Evolutionary conservation across 2,113 vertebrate genomes (phyloP).

Genomic region (Onychostruthus taczanowskii): DNA sequence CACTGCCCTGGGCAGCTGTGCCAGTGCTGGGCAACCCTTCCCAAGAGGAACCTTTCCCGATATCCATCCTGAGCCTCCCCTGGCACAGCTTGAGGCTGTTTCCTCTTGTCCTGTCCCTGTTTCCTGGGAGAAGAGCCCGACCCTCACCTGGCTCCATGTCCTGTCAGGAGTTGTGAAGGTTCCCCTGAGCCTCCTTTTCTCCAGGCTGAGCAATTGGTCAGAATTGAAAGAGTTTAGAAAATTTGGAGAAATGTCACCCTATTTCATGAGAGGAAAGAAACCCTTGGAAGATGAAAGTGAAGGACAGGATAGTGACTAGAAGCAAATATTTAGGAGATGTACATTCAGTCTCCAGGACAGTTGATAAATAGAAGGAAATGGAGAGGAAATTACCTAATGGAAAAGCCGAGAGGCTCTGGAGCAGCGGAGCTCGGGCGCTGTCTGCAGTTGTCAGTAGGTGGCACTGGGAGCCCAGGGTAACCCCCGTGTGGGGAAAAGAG

Average conservation of each 20-base stretch:
- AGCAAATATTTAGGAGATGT: not conserved
- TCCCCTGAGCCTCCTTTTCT: not conserved
- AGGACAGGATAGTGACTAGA: not conserved
- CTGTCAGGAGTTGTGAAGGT: not conserved
- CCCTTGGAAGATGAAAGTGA: not conserved
- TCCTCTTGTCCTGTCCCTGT: not conserved
- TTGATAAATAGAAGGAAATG: slow-evolving; percentile 38
- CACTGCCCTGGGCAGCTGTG: not conserved
- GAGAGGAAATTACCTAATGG: slow-evolving; percentile 16
- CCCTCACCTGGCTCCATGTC: not conserved
- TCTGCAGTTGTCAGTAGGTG: slow-evolving; percentile 9
- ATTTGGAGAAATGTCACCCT: not conserved
- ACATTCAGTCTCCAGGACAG: not conserved
- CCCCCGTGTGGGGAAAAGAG: not conserved
- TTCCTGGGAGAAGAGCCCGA: not conserved
- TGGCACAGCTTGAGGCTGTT: not conserved
- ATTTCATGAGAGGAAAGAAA: not conserved
- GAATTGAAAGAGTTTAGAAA: not conserved
- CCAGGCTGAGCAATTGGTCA: not conserved
- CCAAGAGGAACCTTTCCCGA: not conserved
- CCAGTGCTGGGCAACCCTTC: not conserved
- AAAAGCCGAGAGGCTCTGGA: not conserved
- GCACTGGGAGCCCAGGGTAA: not conserved
- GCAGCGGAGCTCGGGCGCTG: not conserved
- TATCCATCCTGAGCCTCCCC: not conserved